These are phyloP conservation scores for Channallabes apus DNA, from an alignment of 2,797 vertebrate genomes.

Conservation along the genomic window DNA sequence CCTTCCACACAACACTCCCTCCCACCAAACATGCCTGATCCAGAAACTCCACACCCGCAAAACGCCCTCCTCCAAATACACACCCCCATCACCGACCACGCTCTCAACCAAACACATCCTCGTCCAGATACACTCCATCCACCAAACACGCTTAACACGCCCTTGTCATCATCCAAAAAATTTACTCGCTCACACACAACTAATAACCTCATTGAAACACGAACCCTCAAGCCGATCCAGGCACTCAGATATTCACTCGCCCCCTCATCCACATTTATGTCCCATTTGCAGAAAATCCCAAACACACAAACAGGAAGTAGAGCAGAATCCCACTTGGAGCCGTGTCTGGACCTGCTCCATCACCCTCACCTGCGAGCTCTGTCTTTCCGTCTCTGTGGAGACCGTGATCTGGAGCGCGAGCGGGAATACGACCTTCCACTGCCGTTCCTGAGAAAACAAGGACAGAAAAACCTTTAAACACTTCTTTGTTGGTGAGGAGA, in stretches of 20 bases:
- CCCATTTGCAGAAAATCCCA: neutral
- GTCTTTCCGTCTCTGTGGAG: conserved; percentile 55
- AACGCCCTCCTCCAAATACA: too few species aligned
- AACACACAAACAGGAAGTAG: neutral
- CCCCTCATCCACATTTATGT: neutral
- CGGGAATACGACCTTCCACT: conserved; percentile 52
- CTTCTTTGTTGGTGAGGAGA: too few species aligned
- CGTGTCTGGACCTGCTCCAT: neutral
- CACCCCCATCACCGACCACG: neutral
- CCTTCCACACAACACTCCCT: too few species aligned
- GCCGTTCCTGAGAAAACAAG: conserved; percentile 31
- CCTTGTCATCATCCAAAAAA: neutral
- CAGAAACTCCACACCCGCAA: too few species aligned
- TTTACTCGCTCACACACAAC: neutral
- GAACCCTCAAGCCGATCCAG: neutral
- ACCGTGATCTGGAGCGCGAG: conserved; percentile 57
- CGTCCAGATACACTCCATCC: neutral
- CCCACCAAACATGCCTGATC: too few species aligned
- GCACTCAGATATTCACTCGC: neutral
- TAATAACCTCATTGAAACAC: neutral
- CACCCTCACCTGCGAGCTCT: conserved; percentile 59
- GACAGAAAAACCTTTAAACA: conserved; percentile 6
- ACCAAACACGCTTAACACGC: neutral
- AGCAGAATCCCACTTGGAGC: neutral
- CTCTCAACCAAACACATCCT: neutral